Base-by-base conservation (phyloP, 2,888 invertebrate species). In the Eilema griseolum region DNA sequence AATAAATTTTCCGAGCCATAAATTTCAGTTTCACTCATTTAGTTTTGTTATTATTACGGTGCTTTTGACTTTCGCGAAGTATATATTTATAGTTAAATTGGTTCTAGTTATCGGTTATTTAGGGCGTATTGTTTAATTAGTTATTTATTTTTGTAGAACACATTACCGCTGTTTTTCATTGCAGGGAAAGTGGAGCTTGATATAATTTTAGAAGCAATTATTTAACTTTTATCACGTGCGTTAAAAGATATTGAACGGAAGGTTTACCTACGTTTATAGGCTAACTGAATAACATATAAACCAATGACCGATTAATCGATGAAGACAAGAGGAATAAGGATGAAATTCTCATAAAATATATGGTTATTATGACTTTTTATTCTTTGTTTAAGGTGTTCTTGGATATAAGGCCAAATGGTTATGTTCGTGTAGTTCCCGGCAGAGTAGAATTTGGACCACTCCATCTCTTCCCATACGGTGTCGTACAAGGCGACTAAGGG, bases 1-100 rank as follows among this genome's bases (percentile, higher is more conserved):
- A 61, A 62, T 63, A 66, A 65, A 73, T 75, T 73, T 82, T 69
- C 71, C 78, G 74, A 70, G 74, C 71, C 75, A 75, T 83, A 74
- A 76, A 75, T 62, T 75, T 23, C 26, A 69, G 60, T 81, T 82
- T 82, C 83, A 73, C 80, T 69, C 16, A 26, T 65, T 61, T 61
- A 64, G 31, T 46, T 81, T 74, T 67, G 37, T 67, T 65, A 57
- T 71, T 57, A 52, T 33, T 41, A 61, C 62, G 62, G 24, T 62
- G 10, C 2, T 65, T 28, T 23, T 63, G 24, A 76, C 79, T 79
- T 79, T 78, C 76, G 24, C 63, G 23, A 72, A 24, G 23, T 59
- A 33, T 66, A 12, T 33, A 63, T 16, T 23, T 23, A n/a, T 24
- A 28, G 46, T 24, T 23, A 7, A 28, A n/a, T n/a, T 52, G 62